Base-by-base conservation (phyloP, 2,888 invertebrate genomes). In the Noctuana brunneofusca region DNA sequence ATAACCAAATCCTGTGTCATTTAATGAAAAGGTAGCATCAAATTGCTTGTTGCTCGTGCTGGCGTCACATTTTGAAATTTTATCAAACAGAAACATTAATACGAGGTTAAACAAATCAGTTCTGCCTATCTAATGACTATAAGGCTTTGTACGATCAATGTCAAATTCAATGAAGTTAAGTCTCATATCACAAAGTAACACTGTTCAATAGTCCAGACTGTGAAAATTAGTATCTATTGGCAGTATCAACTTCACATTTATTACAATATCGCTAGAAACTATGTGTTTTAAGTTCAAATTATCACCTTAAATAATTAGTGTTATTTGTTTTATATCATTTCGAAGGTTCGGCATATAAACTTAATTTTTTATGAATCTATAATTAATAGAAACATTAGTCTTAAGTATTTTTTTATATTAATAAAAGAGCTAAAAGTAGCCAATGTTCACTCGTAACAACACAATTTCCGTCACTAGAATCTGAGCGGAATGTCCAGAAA, bases 401-500 rank as follows among this genome's bases (percentile, higher is more conserved):
- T 11, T 3, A n/a, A 35, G 3, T 4, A 35, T n/a, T 4, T 35
- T 35, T 35, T 3, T 3, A 32, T 12, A 12, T 12, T 38, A 38
- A 12, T 12, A 38, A 38, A 38, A 38, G 3, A 12, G 12, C 32
- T 3, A 12, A 11, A 32, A 32, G 14, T 3, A 12, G 6, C 2
- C 38, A 20, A n/a, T 43, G 24, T 60, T 48, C 38, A 50, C 24
- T 27, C 11, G n/a, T 27, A 52, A 41, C 24, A n/a, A 1, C 54
- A 53, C 38, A 22, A 30, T 8, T 8, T 20, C 20, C 16, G 20
- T 50, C 58, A 30, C 75, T 86, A 93, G 79, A 93, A 93, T 73
- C 93, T 88, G 67, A 93, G 89, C 24, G 93, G 93, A 73, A 93
- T 89, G 80, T 93, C 93, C 72, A 93, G 79, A 75, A 93, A 93